Evolutionary conservation across 2,113 vertebrate genomes (phyloP).

Genomic region (Sceloporus undulatus): DNA sequence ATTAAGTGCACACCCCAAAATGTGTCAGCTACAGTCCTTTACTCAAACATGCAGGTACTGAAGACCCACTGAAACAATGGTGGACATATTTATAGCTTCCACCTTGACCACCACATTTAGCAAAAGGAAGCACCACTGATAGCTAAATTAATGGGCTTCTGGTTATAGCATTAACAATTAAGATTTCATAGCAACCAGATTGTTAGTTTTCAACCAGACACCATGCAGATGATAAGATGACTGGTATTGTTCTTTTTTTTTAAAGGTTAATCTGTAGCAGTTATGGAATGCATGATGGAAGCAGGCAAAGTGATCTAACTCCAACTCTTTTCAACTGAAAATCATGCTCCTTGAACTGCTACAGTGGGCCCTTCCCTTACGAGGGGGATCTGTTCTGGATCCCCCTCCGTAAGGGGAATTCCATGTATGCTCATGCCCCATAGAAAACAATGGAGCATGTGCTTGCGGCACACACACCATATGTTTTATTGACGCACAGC

Average conservation of each 20-base stretch:
- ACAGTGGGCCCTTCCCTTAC: not conserved
- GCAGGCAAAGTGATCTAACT: too few species aligned
- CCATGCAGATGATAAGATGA: not conserved
- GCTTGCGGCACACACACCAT: too few species aligned
- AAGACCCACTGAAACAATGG: not conserved
- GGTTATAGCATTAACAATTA: not conserved
- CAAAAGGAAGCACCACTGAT: not conserved
- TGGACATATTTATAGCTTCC: not conserved
- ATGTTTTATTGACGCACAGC: too few species aligned
- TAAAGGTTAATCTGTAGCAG: too few species aligned
- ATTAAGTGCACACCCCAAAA: conserved; percentile 14
- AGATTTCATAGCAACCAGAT: not conserved
- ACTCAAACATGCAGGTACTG: not conserved
- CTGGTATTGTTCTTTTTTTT: too few species aligned
- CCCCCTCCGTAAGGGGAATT: too few species aligned
- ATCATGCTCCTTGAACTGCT: too few species aligned
- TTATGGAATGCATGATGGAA: too few species aligned
- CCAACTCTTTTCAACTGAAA: too few species aligned
- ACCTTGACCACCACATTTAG: not conserved
- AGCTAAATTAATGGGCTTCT: not conserved
- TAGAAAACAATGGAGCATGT: too few species aligned
- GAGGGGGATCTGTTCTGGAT: too few species aligned
- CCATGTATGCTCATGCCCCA: too few species aligned
- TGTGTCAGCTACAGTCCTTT: conserved; percentile 8
- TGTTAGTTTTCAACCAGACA: not conserved